Evolutionary conservation across 2,888 invertebrate species (phyloP).

Genomic region (Alviniconcha strummeri): DNA sequence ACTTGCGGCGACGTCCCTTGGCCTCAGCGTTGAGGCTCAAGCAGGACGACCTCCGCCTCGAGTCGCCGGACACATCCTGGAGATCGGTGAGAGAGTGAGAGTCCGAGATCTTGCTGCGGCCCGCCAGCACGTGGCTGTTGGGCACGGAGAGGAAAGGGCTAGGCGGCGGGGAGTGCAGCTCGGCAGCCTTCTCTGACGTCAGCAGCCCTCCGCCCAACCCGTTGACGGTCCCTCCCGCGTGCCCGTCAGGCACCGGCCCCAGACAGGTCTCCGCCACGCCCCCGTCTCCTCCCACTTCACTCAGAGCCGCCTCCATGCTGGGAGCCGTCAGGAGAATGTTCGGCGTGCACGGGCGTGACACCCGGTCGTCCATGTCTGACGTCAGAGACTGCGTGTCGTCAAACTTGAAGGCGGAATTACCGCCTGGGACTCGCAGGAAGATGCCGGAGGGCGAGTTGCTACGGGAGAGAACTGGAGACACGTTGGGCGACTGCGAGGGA

Average conservation of each 20-base stretch:
- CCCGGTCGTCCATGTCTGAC: slow-evolving; percentile 4
- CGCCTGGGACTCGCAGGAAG: slow-evolving; percentile 14
- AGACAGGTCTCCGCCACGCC: slow-evolving; percentile 23
- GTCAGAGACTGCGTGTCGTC: slow-evolving; percentile 26
- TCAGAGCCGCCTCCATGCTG: slow-evolving; percentile 20
- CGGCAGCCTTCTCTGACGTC: slow-evolving; percentile 15
- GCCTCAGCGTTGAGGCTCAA: slow-evolving; percentile 41
- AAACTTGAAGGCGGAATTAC: background rate
- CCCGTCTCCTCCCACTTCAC: background rate
- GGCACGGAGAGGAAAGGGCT: slow-evolving; percentile 40
- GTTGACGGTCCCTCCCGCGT: background rate
- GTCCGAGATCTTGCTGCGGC: slow-evolving; percentile 29
- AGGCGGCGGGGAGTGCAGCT: slow-evolving; percentile 21
- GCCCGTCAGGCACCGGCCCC: slow-evolving; percentile 5
- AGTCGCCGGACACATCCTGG: background rate
- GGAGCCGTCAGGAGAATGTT: slow-evolving; percentile 33
- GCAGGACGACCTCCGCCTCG: slow-evolving; percentile 30
- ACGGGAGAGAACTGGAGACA: slow-evolving; percentile 20
- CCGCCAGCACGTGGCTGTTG: slow-evolving; percentile 24
- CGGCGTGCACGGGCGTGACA: slow-evolving; percentile 30
- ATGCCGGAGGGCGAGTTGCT: slow-evolving; percentile 6
- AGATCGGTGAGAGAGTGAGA: slow-evolving; percentile 32
- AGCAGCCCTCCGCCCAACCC: background rate
- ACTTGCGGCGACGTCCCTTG: slow-evolving; percentile 36
- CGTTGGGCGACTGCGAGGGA: slow-evolving; percentile 15